Base-by-base conservation (phyloP, 2,113 vertebrate genomes). In the Apteryx mantelli region DNA sequence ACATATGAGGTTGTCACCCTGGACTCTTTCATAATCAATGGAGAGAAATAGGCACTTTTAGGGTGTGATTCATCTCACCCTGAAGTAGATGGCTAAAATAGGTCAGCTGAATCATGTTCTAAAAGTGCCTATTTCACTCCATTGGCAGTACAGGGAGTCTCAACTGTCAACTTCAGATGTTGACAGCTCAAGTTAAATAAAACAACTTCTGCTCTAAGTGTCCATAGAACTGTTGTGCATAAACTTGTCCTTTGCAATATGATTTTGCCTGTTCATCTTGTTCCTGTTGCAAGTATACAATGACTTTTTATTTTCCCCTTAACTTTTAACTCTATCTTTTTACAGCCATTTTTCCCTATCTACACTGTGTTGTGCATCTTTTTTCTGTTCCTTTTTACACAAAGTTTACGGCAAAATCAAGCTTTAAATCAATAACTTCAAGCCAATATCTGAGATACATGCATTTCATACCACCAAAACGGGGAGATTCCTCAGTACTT, bases 91-190 rank as follows among this genome's bases (percentile, higher is more conserved):
- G 82, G 89, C 75, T 90, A 74, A 95, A 96, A 88, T 3, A 96
- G 88, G 95, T 95, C 90, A 95, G 68, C 66, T 95, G 95, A 94
- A 95, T 91, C 63, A 86, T 80, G 24, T 81, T 94, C 93, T 91
- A 77, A 80, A 96, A 92, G 7, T 13, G 65, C 25, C 58, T 85
- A 77, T 77, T 93, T 88, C 85, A 91, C 75, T 95, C 53, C 71
- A 55, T 63, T 81, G 79, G 36, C 79, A 69, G 36, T 52, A 79
- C 46, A 70, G 9, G 22, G 64, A 91, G 91, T 86, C 75, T 89
- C 2, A 19, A 18, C 30, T 73, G 70, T 93, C 81, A 93, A 89
- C 18, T 66, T 94, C 75, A 93, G 79, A 73, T 1, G 0, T 1
- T 55, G 89, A 82, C 58, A 93, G 24, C 11, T 83, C 20, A 88